phyloP scores from a whole-genome alignment of 1,140 invertebrate genomes.

The Lordiphosa clarofinis region DNA sequence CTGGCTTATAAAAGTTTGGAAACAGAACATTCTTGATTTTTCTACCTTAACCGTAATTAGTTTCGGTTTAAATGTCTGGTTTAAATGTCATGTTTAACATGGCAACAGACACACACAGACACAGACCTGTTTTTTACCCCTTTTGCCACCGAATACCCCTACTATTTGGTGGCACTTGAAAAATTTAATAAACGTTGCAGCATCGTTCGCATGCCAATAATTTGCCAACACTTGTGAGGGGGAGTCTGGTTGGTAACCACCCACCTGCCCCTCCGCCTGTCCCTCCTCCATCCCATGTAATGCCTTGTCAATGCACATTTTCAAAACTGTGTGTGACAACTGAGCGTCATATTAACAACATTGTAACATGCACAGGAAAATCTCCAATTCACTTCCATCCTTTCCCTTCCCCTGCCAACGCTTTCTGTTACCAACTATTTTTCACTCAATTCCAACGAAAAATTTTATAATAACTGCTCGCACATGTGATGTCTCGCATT shows the following conservation, averaged over 20 bases:
- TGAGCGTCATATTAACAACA: constrained; percentile 72
- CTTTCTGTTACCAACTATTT: constrained; percentile 59
- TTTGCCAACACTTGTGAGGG: constrained; percentile 33
- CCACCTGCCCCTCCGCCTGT: not conserved
- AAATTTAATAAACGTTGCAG: constrained; percentile 74
- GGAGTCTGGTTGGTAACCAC: not conserved
- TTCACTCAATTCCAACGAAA: constrained; percentile 73
- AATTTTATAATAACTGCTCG: constrained; percentile 75
- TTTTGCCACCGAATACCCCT: not conserved
- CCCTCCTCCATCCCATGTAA: no score
- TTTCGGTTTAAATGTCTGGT: no score
- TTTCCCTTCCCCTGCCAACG: no score
- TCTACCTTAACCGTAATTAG: no score
- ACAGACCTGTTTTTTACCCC: not conserved
- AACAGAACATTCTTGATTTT: no score
- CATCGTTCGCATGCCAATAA: constrained; percentile 75
- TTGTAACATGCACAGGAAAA: constrained; percentile 55
- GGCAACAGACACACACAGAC: constrained; percentile 2
- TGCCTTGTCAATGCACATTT: constrained; percentile 61
- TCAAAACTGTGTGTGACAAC: no score
- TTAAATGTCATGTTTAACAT: not conserved
- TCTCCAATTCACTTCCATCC: not conserved
- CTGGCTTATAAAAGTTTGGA: no score
- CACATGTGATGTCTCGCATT: constrained; percentile 75
- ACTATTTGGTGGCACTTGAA: constrained; percentile 58